phyloP scores from a whole-genome alignment of 2,888 invertebrate species.

The Nemotelus nigrinus region DNA sequence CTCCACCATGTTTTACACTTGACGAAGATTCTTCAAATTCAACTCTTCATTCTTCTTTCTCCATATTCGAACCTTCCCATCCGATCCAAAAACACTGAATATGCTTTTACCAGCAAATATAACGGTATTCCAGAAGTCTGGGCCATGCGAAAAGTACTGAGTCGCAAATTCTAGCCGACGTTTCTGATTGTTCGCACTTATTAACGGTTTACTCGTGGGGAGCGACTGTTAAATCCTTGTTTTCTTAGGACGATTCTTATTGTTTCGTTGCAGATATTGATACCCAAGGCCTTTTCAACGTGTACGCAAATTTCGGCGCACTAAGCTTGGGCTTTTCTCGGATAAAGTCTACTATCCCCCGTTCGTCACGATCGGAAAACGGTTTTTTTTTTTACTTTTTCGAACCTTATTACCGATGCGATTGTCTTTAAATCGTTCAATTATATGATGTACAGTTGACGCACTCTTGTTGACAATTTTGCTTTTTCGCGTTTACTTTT shows the following conservation, averaged over 20 bases:
- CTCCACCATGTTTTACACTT: no score
- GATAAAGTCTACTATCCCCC: constrained; percentile 15
- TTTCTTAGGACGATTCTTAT: no score
- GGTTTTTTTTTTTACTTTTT: constrained; percentile 4
- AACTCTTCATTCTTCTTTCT: constrained; percentile 19
- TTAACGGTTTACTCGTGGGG: no score
- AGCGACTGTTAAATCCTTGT: no score
- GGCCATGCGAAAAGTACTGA: constrained; percentile 19
- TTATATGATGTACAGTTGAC: constrained; percentile 19
- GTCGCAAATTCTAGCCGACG: constrained; percentile 16
- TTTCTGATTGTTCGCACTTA: constrained; percentile 9
- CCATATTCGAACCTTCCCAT: no score
- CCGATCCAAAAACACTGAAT: no score
- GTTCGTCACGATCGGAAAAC: constrained; percentile 18
- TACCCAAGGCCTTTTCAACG: no score
- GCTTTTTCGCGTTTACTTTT: no score
- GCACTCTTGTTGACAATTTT: constrained; percentile 11
- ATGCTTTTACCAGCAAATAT: no score
- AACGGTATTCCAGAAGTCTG: no score
- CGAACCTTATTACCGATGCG: constrained; percentile 18
- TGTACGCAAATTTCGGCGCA: constrained; percentile 22
- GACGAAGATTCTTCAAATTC: constrained; percentile 22
- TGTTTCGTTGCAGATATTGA: no score
- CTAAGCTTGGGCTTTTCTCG: constrained; percentile 9
- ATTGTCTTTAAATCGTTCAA: no score